Conservation (phyloP, 2,113 vertebrate species). For the Collichthys lucidus region DNA sequence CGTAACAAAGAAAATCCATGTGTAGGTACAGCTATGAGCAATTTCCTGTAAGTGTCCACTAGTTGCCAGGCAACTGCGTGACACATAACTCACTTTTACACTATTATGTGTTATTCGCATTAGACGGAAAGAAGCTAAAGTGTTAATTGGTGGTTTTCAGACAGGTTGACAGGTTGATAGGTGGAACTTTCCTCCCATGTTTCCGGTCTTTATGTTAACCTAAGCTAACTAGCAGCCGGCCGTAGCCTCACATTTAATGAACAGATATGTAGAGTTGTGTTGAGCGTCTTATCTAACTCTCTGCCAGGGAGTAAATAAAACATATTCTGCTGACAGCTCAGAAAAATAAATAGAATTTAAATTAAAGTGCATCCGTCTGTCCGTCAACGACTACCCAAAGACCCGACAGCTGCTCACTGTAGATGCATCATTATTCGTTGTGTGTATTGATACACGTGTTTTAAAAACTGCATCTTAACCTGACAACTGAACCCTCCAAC, state of each 20-base stretch:
- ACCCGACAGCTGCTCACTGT: background rate
- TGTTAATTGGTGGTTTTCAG: background rate
- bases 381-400: background rate
- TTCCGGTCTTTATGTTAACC: background rate
- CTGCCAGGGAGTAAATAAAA: background rate
- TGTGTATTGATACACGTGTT: background rate
- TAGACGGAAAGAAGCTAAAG: background rate
- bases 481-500: background rate
- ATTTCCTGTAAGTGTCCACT: background rate
- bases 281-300: background rate
- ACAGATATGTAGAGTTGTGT: background rate
- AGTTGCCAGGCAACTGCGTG: background rate
- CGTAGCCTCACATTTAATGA: background rate
- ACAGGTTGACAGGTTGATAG: no score
- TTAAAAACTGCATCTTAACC: conserved; percentile 5
- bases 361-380: background rate
- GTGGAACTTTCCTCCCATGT: no score
- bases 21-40: no score
- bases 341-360: background rate
- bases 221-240: background rate
- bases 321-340: background rate
- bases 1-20: no score
- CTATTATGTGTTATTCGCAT: background rate
- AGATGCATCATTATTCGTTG: no score
- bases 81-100: background rate